A percentile compares a stretch with the other conserved stretches of the same genome.
Conservation (phyloP, 2,888 invertebrate species). For the Phengaris arion region DNA sequence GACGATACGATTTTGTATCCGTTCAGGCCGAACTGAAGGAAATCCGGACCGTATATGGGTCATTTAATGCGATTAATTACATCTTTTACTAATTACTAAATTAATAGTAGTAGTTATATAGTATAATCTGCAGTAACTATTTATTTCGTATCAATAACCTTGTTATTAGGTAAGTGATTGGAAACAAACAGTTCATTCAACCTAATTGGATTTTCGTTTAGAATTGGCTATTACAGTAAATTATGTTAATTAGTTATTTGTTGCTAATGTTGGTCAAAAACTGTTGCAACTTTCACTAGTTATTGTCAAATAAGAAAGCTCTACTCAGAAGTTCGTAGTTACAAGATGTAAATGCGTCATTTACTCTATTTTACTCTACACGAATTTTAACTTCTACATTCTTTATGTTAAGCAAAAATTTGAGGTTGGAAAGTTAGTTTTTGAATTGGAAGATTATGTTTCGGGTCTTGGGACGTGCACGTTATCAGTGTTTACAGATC, state of each 20-base stretch:
- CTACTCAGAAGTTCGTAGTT: not conserved
- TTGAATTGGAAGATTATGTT: constrained; percentile 10
- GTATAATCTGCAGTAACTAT: too few relatives aligned
- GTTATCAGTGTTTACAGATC: constrained; percentile 69
- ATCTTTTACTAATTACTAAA: too few relatives aligned
- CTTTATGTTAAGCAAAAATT: not conserved
- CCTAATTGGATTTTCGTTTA: not conserved
- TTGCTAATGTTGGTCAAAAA: not conserved
- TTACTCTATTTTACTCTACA: not conserved
- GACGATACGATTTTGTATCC: too few relatives aligned
- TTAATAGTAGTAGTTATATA: too few relatives aligned
- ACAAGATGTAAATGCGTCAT: not conserved
- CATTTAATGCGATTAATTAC: too few relatives aligned
- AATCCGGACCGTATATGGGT: too few relatives aligned
- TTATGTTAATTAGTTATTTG: not conserved
- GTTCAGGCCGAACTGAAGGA: too few relatives aligned
- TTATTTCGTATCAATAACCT: not conserved
- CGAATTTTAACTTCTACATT: not conserved
- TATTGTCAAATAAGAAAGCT: not conserved
- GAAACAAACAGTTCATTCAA: not conserved
- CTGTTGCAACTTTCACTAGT: not conserved
- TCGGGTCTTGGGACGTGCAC: constrained; percentile 32
- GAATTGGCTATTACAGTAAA: not conserved
- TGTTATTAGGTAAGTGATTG: not conserved
- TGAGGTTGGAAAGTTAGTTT: not conserved